Percentiles rank a stretch among this genome's conserved stretches.
phyloP scores from a whole-genome alignment of 2,797 vertebrate species.

The Crypturellus tataupa region DNA sequence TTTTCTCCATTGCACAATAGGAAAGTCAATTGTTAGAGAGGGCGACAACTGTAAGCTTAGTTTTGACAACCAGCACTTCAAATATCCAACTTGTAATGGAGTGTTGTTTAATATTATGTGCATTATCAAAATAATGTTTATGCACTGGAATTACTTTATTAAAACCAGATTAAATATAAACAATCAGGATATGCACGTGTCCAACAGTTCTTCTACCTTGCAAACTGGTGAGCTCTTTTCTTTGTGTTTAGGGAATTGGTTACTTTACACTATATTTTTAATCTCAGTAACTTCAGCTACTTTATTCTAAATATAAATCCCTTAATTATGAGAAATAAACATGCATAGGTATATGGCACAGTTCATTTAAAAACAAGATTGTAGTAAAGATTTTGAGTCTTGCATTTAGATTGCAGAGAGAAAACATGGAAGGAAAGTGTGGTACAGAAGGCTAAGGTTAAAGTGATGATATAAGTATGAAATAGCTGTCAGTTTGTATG shows the following conservation, averaged over 20 bases:
- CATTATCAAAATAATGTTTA: not conserved
- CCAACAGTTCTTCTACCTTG: not conserved
- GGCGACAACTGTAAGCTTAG: not conserved
- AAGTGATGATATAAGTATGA: not conserved
- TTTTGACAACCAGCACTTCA: not conserved
- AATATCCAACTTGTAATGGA: not conserved
- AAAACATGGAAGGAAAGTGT: not conserved
- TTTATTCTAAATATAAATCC: not conserved
- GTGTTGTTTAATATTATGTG: not conserved
- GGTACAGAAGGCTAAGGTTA: not conserved
- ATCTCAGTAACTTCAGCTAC: not conserved
- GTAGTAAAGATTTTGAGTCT: not conserved
- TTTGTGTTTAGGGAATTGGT: not conserved
- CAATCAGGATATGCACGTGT: not conserved
- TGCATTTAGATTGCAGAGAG: not conserved
- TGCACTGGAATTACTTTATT: not conserved
- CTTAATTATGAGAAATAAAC: not conserved
- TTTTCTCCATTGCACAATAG: not conserved
- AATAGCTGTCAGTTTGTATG: not conserved
- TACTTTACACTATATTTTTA: not conserved
- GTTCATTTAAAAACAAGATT: not conserved
- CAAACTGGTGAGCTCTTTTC: not conserved
- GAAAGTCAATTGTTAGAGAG: not conserved
- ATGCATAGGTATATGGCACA: not conserved
- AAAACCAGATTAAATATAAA: rapidly evolving